Evolutionary conservation across 2,888 invertebrate genomes (phyloP), one percentile per base, ranked within the genome.

Genomic region (Caenorhabditis becei): DNA sequence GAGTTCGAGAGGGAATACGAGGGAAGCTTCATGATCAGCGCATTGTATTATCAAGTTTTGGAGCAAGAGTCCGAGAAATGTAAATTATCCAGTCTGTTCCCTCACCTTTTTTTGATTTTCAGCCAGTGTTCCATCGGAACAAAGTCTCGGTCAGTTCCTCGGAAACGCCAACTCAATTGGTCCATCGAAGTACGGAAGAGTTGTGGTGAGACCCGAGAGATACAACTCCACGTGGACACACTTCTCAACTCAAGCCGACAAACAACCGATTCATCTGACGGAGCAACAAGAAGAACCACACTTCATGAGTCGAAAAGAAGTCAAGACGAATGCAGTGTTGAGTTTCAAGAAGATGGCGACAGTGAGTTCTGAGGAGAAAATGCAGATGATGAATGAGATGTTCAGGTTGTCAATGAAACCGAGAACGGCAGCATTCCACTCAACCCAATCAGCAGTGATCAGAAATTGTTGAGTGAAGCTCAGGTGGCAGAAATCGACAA

Each of bases 151-250:
- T 14, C 32, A 47, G 3, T 18, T 74, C 3, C 44, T 75, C 1
- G 16, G 32, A 18, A 59, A 41, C 24, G 53, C 71, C 8, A 61
- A 69, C n/a, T 4, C 51, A 0, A 47, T 72, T 14, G 26, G 26
- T 1, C 26, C 62, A 8, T 37, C 44, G 14, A 67, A 69, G 16
- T 24, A 11, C 20, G 79, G 79, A 7, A 53, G 72, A 37, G 47
- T 67, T 1, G 49, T 79, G 16, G 56, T 66, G 20, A 72, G 79
- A 14, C 72, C 79, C 8, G 67, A 72, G 28, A 49, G 74, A 18
- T 72, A 51, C 72, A 79, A 79, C 51, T 79, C 79, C 61, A 74
- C 79, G 51, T 79, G 72, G 79, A 54, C 69, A 5, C 56, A 79
- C 51, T 79, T 24, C 20, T 67, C 72, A 16, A 67, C 58, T 10